phyloP scores from a whole-genome alignment of 2,797 vertebrate species.

The Acanthurus tractus region DNA sequence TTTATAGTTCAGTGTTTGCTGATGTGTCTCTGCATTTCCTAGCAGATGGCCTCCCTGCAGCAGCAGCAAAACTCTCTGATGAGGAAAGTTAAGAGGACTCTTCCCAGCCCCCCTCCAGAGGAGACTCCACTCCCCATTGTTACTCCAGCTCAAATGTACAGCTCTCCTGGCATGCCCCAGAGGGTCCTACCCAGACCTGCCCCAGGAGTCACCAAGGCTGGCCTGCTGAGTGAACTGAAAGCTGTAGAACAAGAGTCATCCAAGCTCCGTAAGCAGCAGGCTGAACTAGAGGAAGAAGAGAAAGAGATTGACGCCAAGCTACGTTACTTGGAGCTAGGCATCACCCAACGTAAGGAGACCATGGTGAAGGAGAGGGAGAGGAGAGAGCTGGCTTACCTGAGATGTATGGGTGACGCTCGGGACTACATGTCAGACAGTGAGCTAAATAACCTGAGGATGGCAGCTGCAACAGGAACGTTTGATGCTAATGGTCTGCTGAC shows the following conservation, averaged over 20 bases:
- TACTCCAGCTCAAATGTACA: conserved; percentile 94
- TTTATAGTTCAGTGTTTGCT: conserved; percentile 74
- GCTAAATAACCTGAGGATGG: conserved; percentile 93
- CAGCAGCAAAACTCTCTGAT: conserved; percentile 94
- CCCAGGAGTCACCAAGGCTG: conserved; percentile 93
- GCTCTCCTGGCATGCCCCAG: conserved; percentile 89
- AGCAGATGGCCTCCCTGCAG: conserved; percentile 94
- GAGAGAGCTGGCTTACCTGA: conserved; percentile 92
- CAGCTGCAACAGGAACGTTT: conserved; percentile 83
- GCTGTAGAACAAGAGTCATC: conserved; percentile 98
- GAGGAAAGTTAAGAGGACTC: conserved; percentile 98
- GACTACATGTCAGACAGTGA: conserved; percentile 99
- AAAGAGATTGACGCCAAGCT: conserved; percentile 99
- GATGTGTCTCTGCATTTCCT: conserved; percentile 71
- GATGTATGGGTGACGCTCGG: conserved; percentile 91
- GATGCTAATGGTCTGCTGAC: conserved; percentile 86
- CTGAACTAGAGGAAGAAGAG: conserved; percentile 97
- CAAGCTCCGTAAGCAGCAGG: conserved; percentile 98
- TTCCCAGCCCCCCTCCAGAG: conserved; percentile 98
- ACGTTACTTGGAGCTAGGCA: conserved; percentile 96
- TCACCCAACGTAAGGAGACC: conserved; percentile 96
- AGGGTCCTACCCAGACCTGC: conserved; percentile 87
- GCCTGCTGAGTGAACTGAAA: conserved; percentile 94
- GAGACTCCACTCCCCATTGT: conserved; percentile 92
- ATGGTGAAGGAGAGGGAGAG: conserved; percentile 94